Percentiles rank a stretch among this genome's conserved stretches.
These are phyloP conservation scores for Phainopepla nitens DNA, from an alignment of 2,113 vertebrate genomes.

Conservation along the genomic window DNA sequence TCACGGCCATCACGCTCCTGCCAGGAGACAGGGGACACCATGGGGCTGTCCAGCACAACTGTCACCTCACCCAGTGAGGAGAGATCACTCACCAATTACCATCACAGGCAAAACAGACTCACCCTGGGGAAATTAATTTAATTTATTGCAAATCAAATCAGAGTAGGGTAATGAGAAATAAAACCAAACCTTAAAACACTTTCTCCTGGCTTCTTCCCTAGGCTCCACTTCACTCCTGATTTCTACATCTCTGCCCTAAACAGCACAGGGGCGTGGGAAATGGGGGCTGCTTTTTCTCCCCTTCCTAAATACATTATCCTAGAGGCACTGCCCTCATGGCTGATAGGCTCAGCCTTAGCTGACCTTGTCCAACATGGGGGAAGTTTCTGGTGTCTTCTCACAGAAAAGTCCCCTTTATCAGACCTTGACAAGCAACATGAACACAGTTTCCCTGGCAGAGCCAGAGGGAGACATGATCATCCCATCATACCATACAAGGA, in stretches of 20 bases:
- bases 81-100: background rate
- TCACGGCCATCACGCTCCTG: background rate
- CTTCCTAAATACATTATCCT: background rate
- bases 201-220: background rate
- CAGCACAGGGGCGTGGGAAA: background rate
- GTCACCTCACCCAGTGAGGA: background rate
- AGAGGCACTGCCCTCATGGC: rapidly evolving
- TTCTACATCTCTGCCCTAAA: background rate
- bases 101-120: rapidly evolving
- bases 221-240: background rate
- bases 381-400: background rate
- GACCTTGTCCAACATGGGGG: background rate
- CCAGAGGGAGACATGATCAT: background rate
- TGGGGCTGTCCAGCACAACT: background rate
- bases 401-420: background rate
- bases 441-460: background rate
- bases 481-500: background rate
- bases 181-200: background rate
- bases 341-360: background rate
- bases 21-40: background rate
- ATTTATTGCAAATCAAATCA: background rate
- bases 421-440: background rate
- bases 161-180: background rate
- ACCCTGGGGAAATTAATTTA: background rate
- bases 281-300: background rate